Base-by-base conservation (phyloP, 2,888 invertebrate species). In the Drosophila monieri region DNA sequence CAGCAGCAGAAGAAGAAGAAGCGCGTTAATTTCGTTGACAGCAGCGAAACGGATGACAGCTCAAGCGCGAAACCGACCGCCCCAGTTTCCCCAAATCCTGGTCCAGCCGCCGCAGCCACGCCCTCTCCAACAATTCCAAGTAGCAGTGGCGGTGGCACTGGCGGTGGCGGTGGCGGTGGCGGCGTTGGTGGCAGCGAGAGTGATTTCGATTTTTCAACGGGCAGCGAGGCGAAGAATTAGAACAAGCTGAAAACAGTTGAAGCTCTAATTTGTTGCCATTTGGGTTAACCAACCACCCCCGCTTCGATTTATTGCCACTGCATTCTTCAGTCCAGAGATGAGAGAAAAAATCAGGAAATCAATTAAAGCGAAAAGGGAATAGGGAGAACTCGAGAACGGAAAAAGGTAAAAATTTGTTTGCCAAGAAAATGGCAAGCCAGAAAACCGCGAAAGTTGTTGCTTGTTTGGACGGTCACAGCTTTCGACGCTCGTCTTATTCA, bases 41-140 rank as follows among this genome's bases (percentile, higher is more conserved):
- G 90, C 85, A 91, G 91, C 76, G 90, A 91, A 84, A 90, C 90
- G 60, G 91, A 91, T 73, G 90, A 90, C 58, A 91, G 91, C 78
- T 88, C 88, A 61, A 84, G 80, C 71, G 80, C 76, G 52, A 90
- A 89, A 67, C 78, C 74, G 69, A 70, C 70, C 57, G 77, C 73
- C 57, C 79, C 73, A 57, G 77, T 15, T 18, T 18, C 73, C 41
- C 52, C 71, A 46, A 18, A 59, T 55, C 23, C 72, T 15, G 39
- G 49, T 41, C 57, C 73, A 27, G 72, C 74, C 30, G 32, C 46
- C 44, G 55, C 46, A 27, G 52, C 23, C 27, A 10, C 14, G n/a
- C 12, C 49, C 9, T 1, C 9, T 6, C 41, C 35, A 6, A 2
- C 49, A n/a, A 27, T 15, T 39, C 46, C 56, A 41, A 41, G 39